Base-by-base conservation (phyloP, 2,888 invertebrate genomes). In the Drosophila nr. perissopoda region DNA sequence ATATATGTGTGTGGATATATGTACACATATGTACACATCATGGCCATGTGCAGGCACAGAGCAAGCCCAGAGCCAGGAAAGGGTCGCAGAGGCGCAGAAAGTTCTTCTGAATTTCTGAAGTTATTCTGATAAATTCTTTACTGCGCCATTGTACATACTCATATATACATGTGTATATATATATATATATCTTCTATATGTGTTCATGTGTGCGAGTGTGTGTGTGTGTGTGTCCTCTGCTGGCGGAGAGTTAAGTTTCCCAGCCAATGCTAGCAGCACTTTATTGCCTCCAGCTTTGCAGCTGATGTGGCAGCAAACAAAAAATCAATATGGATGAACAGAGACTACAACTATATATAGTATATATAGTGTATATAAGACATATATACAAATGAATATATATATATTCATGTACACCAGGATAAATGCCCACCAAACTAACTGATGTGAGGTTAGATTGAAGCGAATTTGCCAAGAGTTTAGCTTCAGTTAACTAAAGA, bases 91-190 rank as follows among this genome's bases (percentile, higher is more conserved):
- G 40, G 42, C 64, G 53, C 80, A 76, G 73, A 70, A 76, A 75
- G 81, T 89, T 91, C 86, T 79, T 91, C 90, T 91, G 91, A 90
- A 89, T 89, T 91, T 83, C 88, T 91, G 91, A 91, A 91, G 91
- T 90, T 91, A 82, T 83, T 91, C 89, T 91, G 92, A 92, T 91
- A 91, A 92, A 90, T 89, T 91, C 78, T 69, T 42, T 29, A 51
- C 62, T 66, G 60, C 69, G 49, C 70, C 48, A 68, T 40, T 70
- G 25, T 34, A 33, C 60, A 48, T 42, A 36, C 67, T 48, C 48
- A 42, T 49, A 27, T 52, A 29, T 42, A 13, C 40, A 61, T 42
- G 48, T 27, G 38, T 38, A 46, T 33, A 52, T 51, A 40, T 51
- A 21, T 65, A 25, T 53, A 21, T 3, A 36, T 42, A 60, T 48